Evolutionary conservation across 2,113 vertebrate species (phyloP), one percentile per base, ranked within the genome.

Genomic region (Aegithalos caudatus): DNA sequence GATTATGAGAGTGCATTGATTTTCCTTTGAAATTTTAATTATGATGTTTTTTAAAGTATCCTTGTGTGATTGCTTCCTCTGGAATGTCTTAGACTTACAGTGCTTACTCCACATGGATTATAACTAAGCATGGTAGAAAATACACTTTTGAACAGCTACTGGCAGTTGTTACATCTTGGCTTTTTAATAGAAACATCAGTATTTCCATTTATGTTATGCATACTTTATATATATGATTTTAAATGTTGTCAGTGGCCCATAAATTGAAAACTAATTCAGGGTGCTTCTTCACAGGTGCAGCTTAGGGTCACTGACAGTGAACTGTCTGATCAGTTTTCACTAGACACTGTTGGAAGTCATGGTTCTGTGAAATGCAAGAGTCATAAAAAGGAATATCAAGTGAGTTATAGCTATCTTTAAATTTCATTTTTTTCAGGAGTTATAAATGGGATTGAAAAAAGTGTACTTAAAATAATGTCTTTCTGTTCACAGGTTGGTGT

Each of bases 291-390:
- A 81, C 72, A 99, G 99, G 98, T 99, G 69, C 98, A 99, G 4
- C 99, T 99, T 50, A 99, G 99, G 98, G 98, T 99, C 92, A 99
- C 99, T 54, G 99, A 99, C 74, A 99, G 99, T 95, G 99, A 99
- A 12, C 97, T 99, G 14, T 99, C 99, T 6, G 99, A 99, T 86
- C 98, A 98, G 2, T 99, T 99, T 98, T 99, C 99, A 45, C 97
- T 99, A 93, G 99, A 99, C 96, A 99, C 99, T 33, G 99, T 99
- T 85, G 99, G 99, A 60, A 99, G 99, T 96, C 98, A 99, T 70
- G 99, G 99, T 86, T 98, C 98, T 81, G 98, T 99, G 91, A 99
- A 98, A 97, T 99, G 99, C 96, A 99, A 99, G 98, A 98, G 98
- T 92, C 96, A 97, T 54, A 98, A 97, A 83, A 99, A 98, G 94